Conservation (phyloP, 2,888 invertebrate genomes). For the Aspidiotus rigidus region DNA sequence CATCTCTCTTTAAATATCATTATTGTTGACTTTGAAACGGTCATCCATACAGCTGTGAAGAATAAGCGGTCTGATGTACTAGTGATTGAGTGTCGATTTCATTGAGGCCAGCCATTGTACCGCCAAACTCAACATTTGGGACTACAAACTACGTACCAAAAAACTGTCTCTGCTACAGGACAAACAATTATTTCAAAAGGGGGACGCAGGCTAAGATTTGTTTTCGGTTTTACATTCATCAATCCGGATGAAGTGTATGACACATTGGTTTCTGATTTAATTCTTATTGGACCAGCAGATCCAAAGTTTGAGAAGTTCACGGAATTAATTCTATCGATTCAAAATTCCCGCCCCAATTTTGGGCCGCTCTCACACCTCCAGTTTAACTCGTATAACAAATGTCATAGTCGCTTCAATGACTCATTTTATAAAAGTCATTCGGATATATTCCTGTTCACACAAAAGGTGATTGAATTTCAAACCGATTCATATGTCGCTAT, state of each 20-base stretch:
- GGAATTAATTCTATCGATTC: neutral
- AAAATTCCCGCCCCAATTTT: constrained; percentile 7
- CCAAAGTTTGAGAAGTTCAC: neutral
- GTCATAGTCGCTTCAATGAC: constrained; percentile 18
- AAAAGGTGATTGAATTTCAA: neutral
- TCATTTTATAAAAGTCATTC: constrained; percentile 15
- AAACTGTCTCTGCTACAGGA: neutral
- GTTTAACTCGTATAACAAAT: constrained; percentile 15
- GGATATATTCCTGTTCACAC: constrained; percentile 23
- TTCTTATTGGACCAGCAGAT: neutral
- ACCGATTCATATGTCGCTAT: too few relatives aligned
- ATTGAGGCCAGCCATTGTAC: neutral
- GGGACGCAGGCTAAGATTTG: neutral
- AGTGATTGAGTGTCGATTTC: neutral
- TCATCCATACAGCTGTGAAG: neutral
- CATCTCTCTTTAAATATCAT: neutral
- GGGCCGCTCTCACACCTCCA: constrained; percentile 13
- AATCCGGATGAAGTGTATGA: neutral
- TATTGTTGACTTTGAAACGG: neutral
- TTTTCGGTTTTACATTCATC: neutral
- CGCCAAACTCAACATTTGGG: neutral
- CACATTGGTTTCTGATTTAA: neutral
- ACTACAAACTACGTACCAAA: neutral
- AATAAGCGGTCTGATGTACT: neutral
- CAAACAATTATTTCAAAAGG: too few relatives aligned